Evolutionary conservation across 2,113 vertebrate species (phyloP).

Genomic region (Anolis sagrei): DNA sequence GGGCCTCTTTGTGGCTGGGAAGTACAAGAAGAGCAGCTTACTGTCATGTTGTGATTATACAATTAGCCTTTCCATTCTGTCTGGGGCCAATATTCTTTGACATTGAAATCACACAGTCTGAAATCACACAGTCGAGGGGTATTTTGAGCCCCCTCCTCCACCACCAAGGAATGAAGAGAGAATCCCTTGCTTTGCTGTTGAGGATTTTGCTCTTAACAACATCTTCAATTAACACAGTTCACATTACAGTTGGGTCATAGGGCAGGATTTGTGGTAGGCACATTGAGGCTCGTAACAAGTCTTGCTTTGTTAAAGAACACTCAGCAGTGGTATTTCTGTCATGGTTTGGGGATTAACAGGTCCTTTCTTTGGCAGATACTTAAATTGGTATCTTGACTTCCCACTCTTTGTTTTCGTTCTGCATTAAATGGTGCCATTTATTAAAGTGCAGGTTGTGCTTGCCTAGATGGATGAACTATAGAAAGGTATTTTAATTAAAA

Average conservation of each 20-base stretch:
- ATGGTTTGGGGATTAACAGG: slow-evolving; percentile 70
- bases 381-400: slow-evolving; percentile 52
- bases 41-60: not conserved
- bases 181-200: slow-evolving; percentile 13
- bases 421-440: slow-evolving; percentile 35
- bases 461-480: not conserved
- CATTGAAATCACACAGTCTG: slow-evolving; percentile 14
- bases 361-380: slow-evolving; percentile 57
- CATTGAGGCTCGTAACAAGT: slow-evolving; percentile 82
- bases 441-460: slow-evolving; percentile 4
- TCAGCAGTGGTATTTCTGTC: slow-evolving; percentile 84
- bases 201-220: not conserved
- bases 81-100: not conserved
- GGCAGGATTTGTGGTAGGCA: slow-evolving; percentile 75
- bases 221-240: not conserved
- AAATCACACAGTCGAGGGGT: slow-evolving; percentile 10
- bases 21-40: not conserved
- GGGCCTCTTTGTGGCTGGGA: not conserved
- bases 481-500: not conserved
- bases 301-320: slow-evolving; percentile 82
- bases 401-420: slow-evolving; percentile 30
- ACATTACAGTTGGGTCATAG: slow-evolving; percentile 28
- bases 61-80: slow-evolving; percentile 6
- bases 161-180: not conserved
- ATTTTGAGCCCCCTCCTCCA: not conserved